Conservation (phyloP, 1,140 invertebrate species). For the Coelopa frigida region DNA sequence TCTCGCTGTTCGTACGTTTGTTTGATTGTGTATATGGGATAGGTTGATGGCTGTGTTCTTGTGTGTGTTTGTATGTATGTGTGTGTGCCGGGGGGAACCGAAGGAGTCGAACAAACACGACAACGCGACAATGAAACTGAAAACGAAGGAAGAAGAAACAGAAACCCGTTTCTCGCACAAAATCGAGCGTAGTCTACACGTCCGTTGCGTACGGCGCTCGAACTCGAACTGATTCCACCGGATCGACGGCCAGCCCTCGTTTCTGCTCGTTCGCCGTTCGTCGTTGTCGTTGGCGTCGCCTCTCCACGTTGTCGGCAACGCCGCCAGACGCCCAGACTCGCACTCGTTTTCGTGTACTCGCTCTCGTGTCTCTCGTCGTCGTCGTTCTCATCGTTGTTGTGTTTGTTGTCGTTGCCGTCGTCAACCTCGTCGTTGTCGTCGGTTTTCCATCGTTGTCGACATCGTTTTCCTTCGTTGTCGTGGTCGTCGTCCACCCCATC, state of each 20-base stretch:
- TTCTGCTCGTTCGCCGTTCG: too few relatives aligned
- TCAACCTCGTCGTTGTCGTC: too few relatives aligned
- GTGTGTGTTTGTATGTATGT: not conserved
- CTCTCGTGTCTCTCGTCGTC: constrained; percentile 2
- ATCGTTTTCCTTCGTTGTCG: too few relatives aligned
- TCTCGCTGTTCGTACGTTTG: not conserved
- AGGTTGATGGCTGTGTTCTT: too few relatives aligned
- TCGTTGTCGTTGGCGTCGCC: too few relatives aligned
- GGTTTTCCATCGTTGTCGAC: too few relatives aligned
- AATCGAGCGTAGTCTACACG: constrained; percentile 33
- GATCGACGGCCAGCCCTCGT: too few relatives aligned
- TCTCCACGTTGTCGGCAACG: too few relatives aligned
- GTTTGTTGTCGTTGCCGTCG: not conserved
- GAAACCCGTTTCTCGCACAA: constrained; percentile 16
- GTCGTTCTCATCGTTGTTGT: constrained; percentile 6
- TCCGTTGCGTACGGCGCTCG: constrained; percentile 35
- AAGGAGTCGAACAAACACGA: not conserved
- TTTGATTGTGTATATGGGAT: too few relatives aligned
- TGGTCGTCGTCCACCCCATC: too few relatives aligned
- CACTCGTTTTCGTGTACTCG: constrained; percentile 7
- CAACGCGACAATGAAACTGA: not conserved
- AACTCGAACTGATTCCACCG: constrained; percentile 38
- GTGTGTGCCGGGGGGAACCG: constrained; percentile 3
- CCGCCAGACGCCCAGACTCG: constrained; percentile 8
- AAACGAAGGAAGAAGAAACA: not conserved